Conservation (phyloP, 2,113 vertebrate genomes). For the Sphyrna mokarran region DNA sequence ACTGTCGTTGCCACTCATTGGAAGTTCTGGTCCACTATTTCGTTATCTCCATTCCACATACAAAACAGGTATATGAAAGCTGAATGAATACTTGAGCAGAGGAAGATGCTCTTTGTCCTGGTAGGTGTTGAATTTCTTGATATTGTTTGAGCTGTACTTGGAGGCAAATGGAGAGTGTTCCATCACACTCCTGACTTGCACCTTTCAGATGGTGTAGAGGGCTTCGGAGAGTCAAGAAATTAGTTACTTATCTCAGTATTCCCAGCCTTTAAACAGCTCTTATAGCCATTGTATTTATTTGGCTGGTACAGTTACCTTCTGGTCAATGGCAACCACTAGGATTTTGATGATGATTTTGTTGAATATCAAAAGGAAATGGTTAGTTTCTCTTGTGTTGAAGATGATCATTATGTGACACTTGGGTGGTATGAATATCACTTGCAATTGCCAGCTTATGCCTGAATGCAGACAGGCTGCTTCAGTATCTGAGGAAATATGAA, state of each 20-base stretch:
- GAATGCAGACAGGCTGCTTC: not conserved
- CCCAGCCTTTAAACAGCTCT: not conserved
- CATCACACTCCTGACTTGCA: not conserved
- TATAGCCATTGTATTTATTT: not conserved
- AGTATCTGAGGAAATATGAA: not conserved
- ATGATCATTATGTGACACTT: not conserved
- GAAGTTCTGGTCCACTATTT: too few species aligned
- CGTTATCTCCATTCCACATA: too few species aligned
- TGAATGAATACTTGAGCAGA: too few species aligned
- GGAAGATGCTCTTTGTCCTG: not conserved
- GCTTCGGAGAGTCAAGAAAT: not conserved
- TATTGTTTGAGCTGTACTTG: not conserved
- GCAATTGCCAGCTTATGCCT: not conserved
- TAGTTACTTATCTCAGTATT: not conserved
- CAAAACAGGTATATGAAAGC: too few species aligned
- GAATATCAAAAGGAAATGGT: not conserved
- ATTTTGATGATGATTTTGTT: not conserved
- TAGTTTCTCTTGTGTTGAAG: not conserved
- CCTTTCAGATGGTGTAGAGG: not conserved
- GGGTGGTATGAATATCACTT: not conserved
- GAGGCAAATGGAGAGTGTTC: not conserved
- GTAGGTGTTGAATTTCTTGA: not conserved
- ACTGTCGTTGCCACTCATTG: too few species aligned
- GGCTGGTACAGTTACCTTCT: not conserved
- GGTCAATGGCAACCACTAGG: not conserved